These are phyloP conservation scores for Dermatemys mawii DNA, from an alignment of 2,113 vertebrate genomes.

Conservation along the genomic window DNA sequence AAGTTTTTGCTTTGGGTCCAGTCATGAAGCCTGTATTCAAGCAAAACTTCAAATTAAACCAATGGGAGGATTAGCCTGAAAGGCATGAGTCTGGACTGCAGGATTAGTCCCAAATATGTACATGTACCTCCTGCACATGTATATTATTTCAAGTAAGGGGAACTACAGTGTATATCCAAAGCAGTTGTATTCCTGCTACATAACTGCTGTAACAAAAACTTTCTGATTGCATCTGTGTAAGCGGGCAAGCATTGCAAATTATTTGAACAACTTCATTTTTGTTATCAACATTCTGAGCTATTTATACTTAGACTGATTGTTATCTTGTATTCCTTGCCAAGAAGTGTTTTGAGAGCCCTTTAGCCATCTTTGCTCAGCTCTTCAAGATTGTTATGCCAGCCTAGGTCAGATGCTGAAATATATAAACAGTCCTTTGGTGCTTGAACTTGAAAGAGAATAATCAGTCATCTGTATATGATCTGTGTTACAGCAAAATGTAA, in stretches of 20 bases:
- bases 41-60: not conserved
- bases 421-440: constrained; percentile 75
- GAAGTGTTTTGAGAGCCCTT: constrained; percentile 53
- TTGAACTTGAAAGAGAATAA: constrained; percentile 78
- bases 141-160: not conserved
- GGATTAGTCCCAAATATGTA: not conserved
- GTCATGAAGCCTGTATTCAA: not conserved
- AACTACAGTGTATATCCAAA: not conserved
- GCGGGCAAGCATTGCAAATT: constrained; percentile 38
- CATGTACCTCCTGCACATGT: not conserved
- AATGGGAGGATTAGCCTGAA: not conserved
- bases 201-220: constrained; percentile 9
- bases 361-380: constrained; percentile 43
- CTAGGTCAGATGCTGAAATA: constrained; percentile 71
- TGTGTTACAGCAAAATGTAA: constrained; percentile 76
- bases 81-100: not conserved
- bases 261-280: constrained; percentile 39
- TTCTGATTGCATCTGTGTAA: constrained; percentile 34
- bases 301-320: constrained; percentile 34
- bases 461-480: constrained; percentile 79
- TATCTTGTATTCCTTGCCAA: constrained; percentile 52
- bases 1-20: accelerated
- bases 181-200: not conserved
- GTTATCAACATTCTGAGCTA: constrained; percentile 38
- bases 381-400: constrained; percentile 57